Conservation (phyloP, 2,113 vertebrate genomes). For the Henicopernis longicauda region DNA sequence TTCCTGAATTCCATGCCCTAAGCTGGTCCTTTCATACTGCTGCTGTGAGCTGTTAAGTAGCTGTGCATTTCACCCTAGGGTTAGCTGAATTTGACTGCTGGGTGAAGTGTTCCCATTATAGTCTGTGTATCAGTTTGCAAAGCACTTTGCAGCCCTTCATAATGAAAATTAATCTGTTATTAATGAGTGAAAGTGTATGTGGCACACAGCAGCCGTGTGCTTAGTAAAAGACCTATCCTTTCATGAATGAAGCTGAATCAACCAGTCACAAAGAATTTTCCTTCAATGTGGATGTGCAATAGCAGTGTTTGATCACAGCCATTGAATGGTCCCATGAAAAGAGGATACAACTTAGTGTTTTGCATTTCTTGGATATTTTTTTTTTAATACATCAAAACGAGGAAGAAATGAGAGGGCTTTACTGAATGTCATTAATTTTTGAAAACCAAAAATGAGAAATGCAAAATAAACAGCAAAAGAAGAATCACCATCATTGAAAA, state of each 20-base stretch:
- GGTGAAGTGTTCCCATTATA: slow-evolving; percentile 34
- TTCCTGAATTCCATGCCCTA: background rate
- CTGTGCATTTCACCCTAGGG: background rate
- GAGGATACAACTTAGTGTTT: background rate
- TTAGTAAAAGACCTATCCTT: background rate
- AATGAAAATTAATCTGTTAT: slow-evolving; percentile 45
- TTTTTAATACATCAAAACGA: background rate
- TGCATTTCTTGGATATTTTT: background rate
- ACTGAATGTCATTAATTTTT: background rate
- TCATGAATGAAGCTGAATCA: slow-evolving; percentile 22
- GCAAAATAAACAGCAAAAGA: background rate
- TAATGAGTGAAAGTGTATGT: slow-evolving; percentile 22
- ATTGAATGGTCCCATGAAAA: background rate
- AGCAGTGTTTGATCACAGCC: background rate
- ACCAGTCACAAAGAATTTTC: background rate
- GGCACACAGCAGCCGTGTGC: background rate
- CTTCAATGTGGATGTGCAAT: background rate
- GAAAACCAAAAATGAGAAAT: background rate
- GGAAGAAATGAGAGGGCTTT: background rate
- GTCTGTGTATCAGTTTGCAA: background rate
- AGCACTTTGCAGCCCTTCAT: background rate
- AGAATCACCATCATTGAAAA: background rate
- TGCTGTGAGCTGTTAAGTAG: slow-evolving; percentile 19
- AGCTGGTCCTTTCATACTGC: slow-evolving; percentile 14
- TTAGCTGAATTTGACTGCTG: slow-evolving; percentile 28